Conservation (phyloP, 1,140 invertebrate species). For the Diabrotica virgifera region DNA sequence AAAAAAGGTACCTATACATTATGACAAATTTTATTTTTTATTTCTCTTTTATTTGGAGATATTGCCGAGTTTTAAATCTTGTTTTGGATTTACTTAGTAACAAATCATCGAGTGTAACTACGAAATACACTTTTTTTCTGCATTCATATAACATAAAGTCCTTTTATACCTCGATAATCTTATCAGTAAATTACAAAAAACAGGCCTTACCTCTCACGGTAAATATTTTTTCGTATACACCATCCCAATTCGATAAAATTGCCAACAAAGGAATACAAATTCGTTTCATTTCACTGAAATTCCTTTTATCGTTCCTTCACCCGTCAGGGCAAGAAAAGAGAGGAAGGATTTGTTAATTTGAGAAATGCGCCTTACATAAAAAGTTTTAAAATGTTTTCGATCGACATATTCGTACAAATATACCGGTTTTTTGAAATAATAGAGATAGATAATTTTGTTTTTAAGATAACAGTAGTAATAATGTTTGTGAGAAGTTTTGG, state of each 20-base stretch:
- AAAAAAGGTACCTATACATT: too few relatives aligned
- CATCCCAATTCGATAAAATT: constrained; percentile 2
- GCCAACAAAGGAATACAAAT: constrained; percentile 2
- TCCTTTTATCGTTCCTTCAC: neutral
- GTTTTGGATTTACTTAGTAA: neutral
- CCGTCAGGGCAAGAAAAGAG: neutral
- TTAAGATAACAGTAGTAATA: too few relatives aligned
- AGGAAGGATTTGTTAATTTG: neutral
- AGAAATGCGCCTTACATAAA: too few relatives aligned
- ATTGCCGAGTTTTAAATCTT: too few relatives aligned
- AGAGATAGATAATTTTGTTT: too few relatives aligned
- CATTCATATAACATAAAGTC: neutral
- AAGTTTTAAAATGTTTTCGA: too few relatives aligned
- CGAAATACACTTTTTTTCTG: neutral
- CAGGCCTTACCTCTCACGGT: constrained; percentile 1
- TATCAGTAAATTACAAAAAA: constrained; percentile 3
- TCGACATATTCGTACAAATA: too few relatives aligned
- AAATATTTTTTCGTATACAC: neutral
- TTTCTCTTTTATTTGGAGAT: too few relatives aligned
- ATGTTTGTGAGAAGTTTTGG: too few relatives aligned
- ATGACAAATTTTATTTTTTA: too few relatives aligned
- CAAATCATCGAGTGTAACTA: neutral
- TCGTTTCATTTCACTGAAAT: constrained; percentile 1
- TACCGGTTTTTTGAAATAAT: too few relatives aligned
- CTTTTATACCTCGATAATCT: neutral